These are phyloP conservation scores for Ceratina australensis DNA, from an alignment of 1,140 invertebrate genomes.

Conservation along the genomic window DNA sequence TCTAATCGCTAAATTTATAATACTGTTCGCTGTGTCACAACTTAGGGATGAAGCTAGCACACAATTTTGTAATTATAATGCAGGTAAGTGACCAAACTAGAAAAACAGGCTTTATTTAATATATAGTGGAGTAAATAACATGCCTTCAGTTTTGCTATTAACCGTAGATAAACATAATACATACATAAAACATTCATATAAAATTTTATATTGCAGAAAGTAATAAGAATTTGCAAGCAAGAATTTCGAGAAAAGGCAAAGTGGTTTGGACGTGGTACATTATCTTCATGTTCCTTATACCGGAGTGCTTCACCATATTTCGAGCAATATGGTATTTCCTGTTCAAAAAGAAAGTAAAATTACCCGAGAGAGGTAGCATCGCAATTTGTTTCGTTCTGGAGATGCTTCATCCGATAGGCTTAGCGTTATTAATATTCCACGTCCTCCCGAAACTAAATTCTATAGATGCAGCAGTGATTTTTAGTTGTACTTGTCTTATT, in stretches of 20 bases:
- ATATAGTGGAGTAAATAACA: no score
- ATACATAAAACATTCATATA: no score
- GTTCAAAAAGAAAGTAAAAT: conserved; percentile 87
- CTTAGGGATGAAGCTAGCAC: conserved; percentile 85
- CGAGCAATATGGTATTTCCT: conserved; percentile 89
- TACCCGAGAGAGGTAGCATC: conserved; percentile 80
- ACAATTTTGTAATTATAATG: conserved; percentile 87
- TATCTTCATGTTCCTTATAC: conserved; percentile 89
- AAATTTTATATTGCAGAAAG: conserved; percentile 2
- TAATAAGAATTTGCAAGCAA: neutral
- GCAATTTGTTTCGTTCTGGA: conserved; percentile 86
- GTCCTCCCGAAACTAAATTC: conserved; percentile 93
- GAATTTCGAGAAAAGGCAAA: conserved; percentile 84
- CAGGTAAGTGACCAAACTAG: conserved; percentile 79
- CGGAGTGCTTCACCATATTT: conserved; percentile 90
- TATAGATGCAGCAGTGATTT: conserved; percentile 93
- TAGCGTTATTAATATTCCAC: conserved; percentile 89
- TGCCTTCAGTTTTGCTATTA: no score
- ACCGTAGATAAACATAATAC: neutral
- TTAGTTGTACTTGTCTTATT: conserved; percentile 93
- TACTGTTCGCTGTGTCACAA: conserved; percentile 93
- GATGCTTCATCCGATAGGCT: conserved; percentile 89
- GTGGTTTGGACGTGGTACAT: conserved; percentile 95
- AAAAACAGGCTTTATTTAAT: conserved; percentile 67
- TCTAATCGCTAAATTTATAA: conserved; percentile 88